Evolutionary conservation across 2,888 invertebrate genomes (phyloP).

Genomic region (Cheilosia scutellata): DNA sequence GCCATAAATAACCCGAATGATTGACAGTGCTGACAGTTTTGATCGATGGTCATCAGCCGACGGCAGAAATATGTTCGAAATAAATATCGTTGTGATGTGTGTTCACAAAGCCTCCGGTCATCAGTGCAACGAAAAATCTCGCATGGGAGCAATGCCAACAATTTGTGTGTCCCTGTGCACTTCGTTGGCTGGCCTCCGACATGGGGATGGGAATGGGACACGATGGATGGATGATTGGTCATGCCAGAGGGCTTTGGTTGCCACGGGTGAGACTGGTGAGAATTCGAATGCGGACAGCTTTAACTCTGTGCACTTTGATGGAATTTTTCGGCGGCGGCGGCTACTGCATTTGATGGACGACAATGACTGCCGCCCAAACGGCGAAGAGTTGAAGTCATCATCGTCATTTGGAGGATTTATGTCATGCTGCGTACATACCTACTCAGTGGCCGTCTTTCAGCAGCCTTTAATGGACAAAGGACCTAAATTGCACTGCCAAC

Average conservation of each 20-base stretch:
- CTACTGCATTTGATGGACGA: slow-evolving; percentile 67
- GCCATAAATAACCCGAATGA: slow-evolving; percentile 82
- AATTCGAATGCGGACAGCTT: slow-evolving; percentile 57
- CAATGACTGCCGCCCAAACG: slow-evolving; percentile 42
- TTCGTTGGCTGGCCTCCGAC: slow-evolving; percentile 12
- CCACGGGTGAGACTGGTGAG: slow-evolving; percentile 32
- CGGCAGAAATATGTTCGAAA: slow-evolving; percentile 73
- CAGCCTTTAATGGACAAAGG: slow-evolving; percentile 56
- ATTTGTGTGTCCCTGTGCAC: slow-evolving; percentile 43
- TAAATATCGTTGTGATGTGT: slow-evolving; percentile 70
- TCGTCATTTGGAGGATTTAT: slow-evolving; percentile 72
- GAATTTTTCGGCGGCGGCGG: slow-evolving; percentile 58
- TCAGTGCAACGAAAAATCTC: slow-evolving; percentile 46
- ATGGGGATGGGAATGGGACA: slow-evolving; percentile 8
- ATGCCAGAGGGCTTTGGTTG: slow-evolving; percentile 14
- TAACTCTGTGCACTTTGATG: slow-evolving; percentile 42
- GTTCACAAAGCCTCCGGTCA: slow-evolving; percentile 50
- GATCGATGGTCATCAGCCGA: slow-evolving; percentile 81
- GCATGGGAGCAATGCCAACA: slow-evolving; percentile 57
- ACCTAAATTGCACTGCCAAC: slow-evolving; percentile 57
- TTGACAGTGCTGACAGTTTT: slow-evolving; percentile 83
- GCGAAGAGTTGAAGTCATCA: slow-evolving; percentile 67
- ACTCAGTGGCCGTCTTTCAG: slow-evolving; percentile 32
- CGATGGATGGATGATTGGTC: slow-evolving; percentile 31
- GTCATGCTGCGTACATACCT: slow-evolving; percentile 47